Base-by-base conservation (phyloP, 2,888 invertebrate species). In the Desoria tigrina region DNA sequence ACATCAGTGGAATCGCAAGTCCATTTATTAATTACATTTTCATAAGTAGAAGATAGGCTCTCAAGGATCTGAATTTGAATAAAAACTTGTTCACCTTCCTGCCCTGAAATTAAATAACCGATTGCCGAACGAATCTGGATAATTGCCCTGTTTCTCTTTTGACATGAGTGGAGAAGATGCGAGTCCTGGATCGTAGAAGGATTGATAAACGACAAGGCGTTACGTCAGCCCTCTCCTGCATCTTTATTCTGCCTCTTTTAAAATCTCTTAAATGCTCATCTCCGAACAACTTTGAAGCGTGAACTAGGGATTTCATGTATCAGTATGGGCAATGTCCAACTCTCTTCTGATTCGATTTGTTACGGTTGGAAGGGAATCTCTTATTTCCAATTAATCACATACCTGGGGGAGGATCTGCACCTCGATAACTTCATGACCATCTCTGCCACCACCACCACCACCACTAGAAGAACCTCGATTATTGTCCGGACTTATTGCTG, bases 381-480 rank as follows among this genome's bases (percentile, higher is more conserved):
- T 16, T 45, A 45, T 45, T 45, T 16, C 45, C 45, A 45, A 45
- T 45, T 45, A 45, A 45, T 45, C 45, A 45, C 45, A 66, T 76
- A 80, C 80, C 79, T 81, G 82, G 0, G 94, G 94, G 65, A 96
- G 82, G 74, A 96, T 95, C 83, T 96, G 95, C 42, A 96, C 95
- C 83, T 96, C 95, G 56, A 96, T 94, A 14, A 94, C 90, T 81
- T 94, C 94, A 79, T 92, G 92, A 28, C 73, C 75, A 39, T 74
- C 73, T 61, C 72, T 60, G 39, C 58, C 62, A 27, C 54, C 58
- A 49, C 58, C 62, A 27, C 54, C 58, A 42, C 54, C 62, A 27
- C 53, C 53, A 16, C 58, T 39, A 55, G 66, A 66, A 39, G 69
- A 68, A 60, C 68, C 66, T 32, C 73, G 63, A 58, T 63, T 61